Percentiles rank a stretch among this genome's conserved stretches.
phyloP scores from a whole-genome alignment of 2,113 vertebrate genomes.

The Toxotes jaculatrix region DNA sequence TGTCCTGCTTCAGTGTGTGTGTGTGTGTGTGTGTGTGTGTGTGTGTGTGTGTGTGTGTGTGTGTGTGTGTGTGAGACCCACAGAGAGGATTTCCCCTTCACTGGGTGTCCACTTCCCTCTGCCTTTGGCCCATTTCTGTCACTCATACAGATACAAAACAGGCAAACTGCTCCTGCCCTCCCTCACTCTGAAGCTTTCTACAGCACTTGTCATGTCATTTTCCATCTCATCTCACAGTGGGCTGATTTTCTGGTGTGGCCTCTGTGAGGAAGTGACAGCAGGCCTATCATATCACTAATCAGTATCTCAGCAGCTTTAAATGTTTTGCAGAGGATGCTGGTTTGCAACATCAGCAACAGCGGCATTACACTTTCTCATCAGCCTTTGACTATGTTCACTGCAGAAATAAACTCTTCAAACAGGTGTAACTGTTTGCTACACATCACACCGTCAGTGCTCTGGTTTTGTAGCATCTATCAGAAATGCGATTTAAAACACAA shows the following conservation, averaged over 20 bases:
- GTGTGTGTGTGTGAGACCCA: conserved; percentile 29
- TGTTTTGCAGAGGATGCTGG: not conserved
- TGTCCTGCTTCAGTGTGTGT: conserved; percentile 38
- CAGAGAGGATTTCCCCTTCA: conserved; percentile 70
- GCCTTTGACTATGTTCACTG: not conserved
- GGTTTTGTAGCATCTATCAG: no score
- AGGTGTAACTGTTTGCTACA: no score
- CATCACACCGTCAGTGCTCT: no score
- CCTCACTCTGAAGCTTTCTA: not conserved
- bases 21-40: conserved; percentile 8
- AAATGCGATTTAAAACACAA: no score
- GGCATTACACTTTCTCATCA: not conserved
- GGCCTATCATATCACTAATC: not conserved
- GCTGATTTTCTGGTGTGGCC: not conserved
- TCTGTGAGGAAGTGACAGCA: not conserved
- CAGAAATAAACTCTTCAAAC: no score
- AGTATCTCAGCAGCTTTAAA: not conserved
- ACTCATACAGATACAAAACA: not conserved
- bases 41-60: conserved; percentile 20
- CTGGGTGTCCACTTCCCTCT: conserved; percentile 64
- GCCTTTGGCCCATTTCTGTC: conserved; percentile 51
- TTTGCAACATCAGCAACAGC: not conserved
- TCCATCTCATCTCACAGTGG: not conserved
- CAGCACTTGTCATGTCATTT: not conserved
- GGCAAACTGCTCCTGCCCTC: not conserved